phyloP scores from a whole-genome alignment of 2,113 vertebrate species.

The Miniopterus natalensis region DNA sequence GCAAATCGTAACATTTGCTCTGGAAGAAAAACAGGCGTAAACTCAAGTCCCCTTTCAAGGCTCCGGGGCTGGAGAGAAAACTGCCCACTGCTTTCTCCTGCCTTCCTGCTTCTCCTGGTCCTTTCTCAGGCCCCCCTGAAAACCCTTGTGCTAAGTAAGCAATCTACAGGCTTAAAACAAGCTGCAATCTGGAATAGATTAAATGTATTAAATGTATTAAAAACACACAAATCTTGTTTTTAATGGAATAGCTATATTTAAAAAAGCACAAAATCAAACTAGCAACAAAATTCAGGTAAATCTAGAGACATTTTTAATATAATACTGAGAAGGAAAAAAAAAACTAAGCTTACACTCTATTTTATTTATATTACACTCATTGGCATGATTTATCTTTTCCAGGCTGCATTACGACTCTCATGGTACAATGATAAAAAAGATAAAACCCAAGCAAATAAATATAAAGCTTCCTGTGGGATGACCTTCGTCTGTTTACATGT shows the following conservation, averaged over 20 bases:
- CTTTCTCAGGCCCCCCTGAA: not conserved
- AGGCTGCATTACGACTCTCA: accelerated
- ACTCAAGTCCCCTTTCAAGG: too few species aligned
- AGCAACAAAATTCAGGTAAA: not conserved
- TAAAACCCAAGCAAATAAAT: not conserved
- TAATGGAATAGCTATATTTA: not conserved
- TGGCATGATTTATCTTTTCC: not conserved
- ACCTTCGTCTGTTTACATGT: too few species aligned
- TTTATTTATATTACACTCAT: not conserved
- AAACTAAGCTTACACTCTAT: not conserved
- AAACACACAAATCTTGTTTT: not conserved
- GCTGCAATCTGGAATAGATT: not conserved
- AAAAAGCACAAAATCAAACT: not conserved
- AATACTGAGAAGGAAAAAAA: too few species aligned
- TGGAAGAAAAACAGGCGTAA: not conserved
- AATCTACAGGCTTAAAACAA: not conserved
- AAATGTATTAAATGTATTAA: not conserved
- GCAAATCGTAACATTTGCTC: not conserved
- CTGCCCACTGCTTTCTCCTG: not conserved
- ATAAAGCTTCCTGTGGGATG: not conserved
- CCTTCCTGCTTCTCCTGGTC: too few species aligned
- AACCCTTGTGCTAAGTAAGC: too few species aligned
- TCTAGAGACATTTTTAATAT: not conserved
- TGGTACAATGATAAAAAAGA: accelerated
- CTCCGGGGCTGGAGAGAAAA: too few species aligned